phyloP scores from a whole-genome alignment of 1,140 invertebrate species.

The Anastrepha obliqua region DNA sequence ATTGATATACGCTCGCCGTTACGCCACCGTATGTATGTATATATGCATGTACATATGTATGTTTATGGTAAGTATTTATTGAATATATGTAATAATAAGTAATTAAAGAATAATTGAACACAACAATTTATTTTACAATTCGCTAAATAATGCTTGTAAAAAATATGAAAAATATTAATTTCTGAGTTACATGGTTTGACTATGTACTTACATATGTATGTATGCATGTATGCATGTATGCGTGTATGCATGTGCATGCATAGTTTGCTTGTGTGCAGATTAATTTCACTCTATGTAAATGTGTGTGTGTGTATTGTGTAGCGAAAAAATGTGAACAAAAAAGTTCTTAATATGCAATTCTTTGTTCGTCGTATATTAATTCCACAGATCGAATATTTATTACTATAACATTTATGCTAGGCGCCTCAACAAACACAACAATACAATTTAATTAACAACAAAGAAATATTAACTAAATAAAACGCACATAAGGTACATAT shows the following conservation, averaged over 20 bases:
- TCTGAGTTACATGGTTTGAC: background rate
- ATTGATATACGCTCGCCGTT: background rate
- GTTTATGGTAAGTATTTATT: constrained; percentile 21
- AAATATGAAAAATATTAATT: background rate
- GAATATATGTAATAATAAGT: constrained; percentile 27
- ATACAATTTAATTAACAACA: background rate
- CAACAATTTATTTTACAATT: constrained; percentile 48
- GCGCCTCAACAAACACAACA: background rate
- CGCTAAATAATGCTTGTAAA: background rate
- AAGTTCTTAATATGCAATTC: background rate
- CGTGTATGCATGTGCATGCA: background rate
- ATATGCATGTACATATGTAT: background rate
- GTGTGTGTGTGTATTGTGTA: background rate
- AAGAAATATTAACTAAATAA: background rate
- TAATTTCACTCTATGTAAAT: background rate
- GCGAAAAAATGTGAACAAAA: background rate
- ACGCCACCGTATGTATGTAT: background rate
- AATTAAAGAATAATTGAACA: constrained; percentile 48
- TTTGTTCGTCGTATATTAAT: background rate
- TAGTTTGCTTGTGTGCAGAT: background rate
- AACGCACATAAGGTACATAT: constrained; percentile 23
- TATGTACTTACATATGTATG: background rate
- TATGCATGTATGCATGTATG: background rate
- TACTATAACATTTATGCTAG: background rate
- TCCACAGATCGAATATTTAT: background rate